Conservation (phyloP, 2,888 invertebrate species). For the Urechis unicinctus region DNA sequence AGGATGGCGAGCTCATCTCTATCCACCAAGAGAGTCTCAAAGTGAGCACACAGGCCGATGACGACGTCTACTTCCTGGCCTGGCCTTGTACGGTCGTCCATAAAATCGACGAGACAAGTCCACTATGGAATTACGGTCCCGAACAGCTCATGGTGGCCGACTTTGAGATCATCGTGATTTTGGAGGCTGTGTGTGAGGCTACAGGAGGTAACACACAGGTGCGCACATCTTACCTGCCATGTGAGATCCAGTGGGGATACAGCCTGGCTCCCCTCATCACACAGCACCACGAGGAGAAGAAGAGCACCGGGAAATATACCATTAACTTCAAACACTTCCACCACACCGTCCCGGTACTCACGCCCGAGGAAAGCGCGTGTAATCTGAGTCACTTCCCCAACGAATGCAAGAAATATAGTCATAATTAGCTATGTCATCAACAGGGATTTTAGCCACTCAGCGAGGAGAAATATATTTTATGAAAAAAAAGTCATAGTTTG, state of each 20-base stretch:
- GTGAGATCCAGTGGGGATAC: slow-evolving; percentile 19
- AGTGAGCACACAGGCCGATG: slow-evolving; percentile 78
- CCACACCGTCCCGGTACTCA: slow-evolving; percentile 26
- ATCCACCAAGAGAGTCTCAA: slow-evolving; percentile 88
- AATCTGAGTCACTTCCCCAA: no score
- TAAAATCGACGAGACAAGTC: slow-evolving; percentile 14
- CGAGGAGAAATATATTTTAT: no score
- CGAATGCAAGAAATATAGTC: no score
- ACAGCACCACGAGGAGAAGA: slow-evolving; percentile 6
- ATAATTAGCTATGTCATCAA: no score
- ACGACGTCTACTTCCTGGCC: slow-evolving; percentile 89
- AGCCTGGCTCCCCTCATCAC: slow-evolving; percentile 11
- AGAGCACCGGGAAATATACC: slow-evolving; percentile 13
- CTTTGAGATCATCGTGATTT: slow-evolving; percentile 21
- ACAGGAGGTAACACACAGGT: slow-evolving; percentile 18
- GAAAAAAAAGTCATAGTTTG: no score
- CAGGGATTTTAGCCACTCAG: no score
- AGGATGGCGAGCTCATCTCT: slow-evolving; percentile 85
- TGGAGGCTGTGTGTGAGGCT: slow-evolving; percentile 19
- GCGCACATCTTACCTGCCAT: slow-evolving; percentile 21
- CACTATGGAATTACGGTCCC: slow-evolving; percentile 16
- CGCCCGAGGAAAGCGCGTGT: slow-evolving; percentile 69
- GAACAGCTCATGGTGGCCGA: slow-evolving; percentile 16
- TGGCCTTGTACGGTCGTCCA: slow-evolving; percentile 90
- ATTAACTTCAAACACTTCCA: slow-evolving; percentile 22